Base-by-base conservation (phyloP, 2,888 invertebrate species). In the Eueremaeus valkanovi region DNA sequence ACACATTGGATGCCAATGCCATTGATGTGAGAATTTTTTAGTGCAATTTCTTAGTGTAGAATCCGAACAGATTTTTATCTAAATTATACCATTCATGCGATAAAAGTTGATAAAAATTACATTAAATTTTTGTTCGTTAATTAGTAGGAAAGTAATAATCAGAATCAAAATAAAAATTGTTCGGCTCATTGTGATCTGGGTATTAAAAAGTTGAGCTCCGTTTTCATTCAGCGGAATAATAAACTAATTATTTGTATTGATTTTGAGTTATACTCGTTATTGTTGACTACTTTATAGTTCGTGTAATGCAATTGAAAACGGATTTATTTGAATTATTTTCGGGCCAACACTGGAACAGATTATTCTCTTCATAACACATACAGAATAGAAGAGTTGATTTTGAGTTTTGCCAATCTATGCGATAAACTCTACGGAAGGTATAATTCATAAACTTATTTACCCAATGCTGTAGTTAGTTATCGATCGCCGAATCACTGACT, bases 381-480 rank as follows among this genome's bases (percentile, higher is more conserved):
- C 6, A 24, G 1, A 55, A 1, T n/a, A 55, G 27, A 27, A 58
- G 58, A 58, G 58, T 58, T 58, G 58, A 58, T 58, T 58, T 29
- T 13, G 18, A 31, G 29, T 58, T 27, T 58, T 27, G 45, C 11
- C 11, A 29, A 18, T 27, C 29, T n/a, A 51, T 51, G 21, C n/a
- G 21, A n/a, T 21, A 51, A 21, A 29, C 11, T 31, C 1, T 2
- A 29, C 29, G 21, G 63, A 66, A 36, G 36, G 21, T 66, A n/a
- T 66, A 33, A 66, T 36, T 66, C 63, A 66, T 66, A 66, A 66
- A 66, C 63, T 66, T 66, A 66, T 66, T 66, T 66, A 66, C n/a
- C n/a, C n/a, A n/a, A n/a, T n/a, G n/a, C n/a, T n/a, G n/a, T 66
- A 66, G 36, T 66, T 36, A 66, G 63, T 66, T 66, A 66, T 66